phyloP scores from a whole-genome alignment of 2,888 invertebrate species.

The Alloscopus bannaensis region DNA sequence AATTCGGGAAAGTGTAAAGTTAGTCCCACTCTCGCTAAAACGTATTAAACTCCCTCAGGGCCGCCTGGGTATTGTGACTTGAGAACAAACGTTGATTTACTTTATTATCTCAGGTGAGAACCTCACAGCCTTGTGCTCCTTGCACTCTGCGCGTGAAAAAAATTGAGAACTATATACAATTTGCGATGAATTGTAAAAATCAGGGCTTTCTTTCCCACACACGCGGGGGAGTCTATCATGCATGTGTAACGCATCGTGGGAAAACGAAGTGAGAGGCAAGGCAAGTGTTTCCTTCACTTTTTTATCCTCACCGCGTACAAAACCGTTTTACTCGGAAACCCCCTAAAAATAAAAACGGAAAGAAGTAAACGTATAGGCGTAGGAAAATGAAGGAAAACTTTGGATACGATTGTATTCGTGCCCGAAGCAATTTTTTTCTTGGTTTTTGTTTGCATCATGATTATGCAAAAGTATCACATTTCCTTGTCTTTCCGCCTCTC shows the following conservation, averaged over 20 bases:
- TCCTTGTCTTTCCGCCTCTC: slow-evolving; percentile 20
- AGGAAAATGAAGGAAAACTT: too few species aligned
- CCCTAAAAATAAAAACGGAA: too few species aligned
- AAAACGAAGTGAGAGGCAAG: neutral
- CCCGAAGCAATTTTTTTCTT: neutral
- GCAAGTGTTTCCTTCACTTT: neutral
- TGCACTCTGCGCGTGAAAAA: neutral
- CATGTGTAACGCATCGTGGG: neutral
- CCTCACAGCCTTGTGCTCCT: slow-evolving; percentile 6
- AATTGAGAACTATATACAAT: slow-evolving; percentile 38
- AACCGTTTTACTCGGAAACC: too few species aligned
- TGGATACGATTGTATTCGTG: too few species aligned
- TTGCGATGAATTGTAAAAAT: slow-evolving; percentile 49
- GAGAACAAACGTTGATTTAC: too few species aligned
- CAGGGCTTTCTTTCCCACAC: neutral
- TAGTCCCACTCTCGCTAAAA: neutral
- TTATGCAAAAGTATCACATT: slow-evolving; percentile 52
- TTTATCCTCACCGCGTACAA: neutral
- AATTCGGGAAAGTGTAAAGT: slow-evolving; percentile 29
- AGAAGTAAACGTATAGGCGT: too few species aligned
- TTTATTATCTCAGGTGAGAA: slow-evolving; percentile 54
- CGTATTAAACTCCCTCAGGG: too few species aligned
- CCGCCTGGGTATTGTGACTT: too few species aligned
- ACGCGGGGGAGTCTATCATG: slow-evolving; percentile 16
- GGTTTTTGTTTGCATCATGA: slow-evolving; percentile 21